Base-by-base conservation (phyloP, 2,113 vertebrate species). In the Climacteris rufus region DNA sequence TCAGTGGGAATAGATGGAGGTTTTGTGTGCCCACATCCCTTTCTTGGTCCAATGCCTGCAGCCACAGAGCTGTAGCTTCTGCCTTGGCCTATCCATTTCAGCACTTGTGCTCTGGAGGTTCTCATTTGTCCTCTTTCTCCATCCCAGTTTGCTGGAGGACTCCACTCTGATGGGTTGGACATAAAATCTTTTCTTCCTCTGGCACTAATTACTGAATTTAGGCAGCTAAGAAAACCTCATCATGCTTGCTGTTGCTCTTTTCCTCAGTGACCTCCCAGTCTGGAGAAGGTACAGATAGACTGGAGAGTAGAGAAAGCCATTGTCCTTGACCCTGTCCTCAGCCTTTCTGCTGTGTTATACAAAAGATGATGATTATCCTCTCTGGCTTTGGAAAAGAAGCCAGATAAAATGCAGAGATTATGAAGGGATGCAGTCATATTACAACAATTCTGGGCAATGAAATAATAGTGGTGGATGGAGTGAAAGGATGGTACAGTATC, bases 401-500 rank as follows among this genome's bases (percentile, higher is more conserved):
- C 72, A 71, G 95, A 94, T 87, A 91, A 94, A 94, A 95, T 45
- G 77, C 52, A 81, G 86, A 90, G 91, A 70, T 93, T 66, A 39
- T 70, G 80, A 93, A 88, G 82, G 37, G 56, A 93, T 52, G 54
- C 79, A 96, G 92, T 86, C 85, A 47, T 70, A 66, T 88, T 94
- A 54, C 71, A 91, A 79, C 89, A 94, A 70, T 92, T 93, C 88
- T 83, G 88, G 90, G 64, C 93, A 95, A 47, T 0, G 1, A 70
- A 93, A 93, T 77, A 93, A 90, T 77, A 59, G 83, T 25, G 77
- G 59, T 77, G 85, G 71, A 44, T 68, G 60, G 82, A 83, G 69
- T 31, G 84, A 88, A 94, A 86, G 56, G 93, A 83, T 47, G 76
- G 83, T 80, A 37, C 63, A 63, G 76, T 17, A 42, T 50, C 68